Base-by-base conservation (phyloP, 2,888 invertebrate species). In the Tenthredo scrophulariae region DNA sequence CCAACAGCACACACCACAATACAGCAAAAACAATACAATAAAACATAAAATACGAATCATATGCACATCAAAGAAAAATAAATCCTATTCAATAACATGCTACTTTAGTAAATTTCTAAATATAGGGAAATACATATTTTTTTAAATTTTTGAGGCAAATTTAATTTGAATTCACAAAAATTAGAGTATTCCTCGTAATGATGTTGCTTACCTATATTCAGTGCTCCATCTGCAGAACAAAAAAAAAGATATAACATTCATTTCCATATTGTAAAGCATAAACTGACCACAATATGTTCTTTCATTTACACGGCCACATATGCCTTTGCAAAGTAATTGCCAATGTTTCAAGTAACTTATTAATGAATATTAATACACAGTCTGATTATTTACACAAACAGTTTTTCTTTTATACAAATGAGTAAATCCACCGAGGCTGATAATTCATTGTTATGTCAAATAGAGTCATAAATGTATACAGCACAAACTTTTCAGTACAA, bases 181-280 rank as follows among this genome's bases (percentile, higher is more conserved):
- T 50, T 58, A 70, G 26, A 33, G 10, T 26, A 85, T 75, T 43
- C 40, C 62, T 74, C 40, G 13, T 67, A 67, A 67, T 70, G 29
- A 83, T 83, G 65, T 85, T 72, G 83, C 92, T 93, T 91, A 93
- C 93, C 93, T 90, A 92, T 91, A 87, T 92, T 92, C 87, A 92
- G 92, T 85, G 92, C 92, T 86, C 93, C 93, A 92, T 93, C 93
- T 93, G 91, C 15, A n/a, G 43, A 83, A 70, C 91, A 93, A 86
- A 88, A 87, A 87, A 86, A 89, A 88, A 84, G 3, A 22, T 22
- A 72, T 4, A 74, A 74, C n/a, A 74, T 43, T 74, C 43, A 74
- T 43, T 74, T 10, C 2, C 43, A 29, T 74, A 37, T 18, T 37
- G 43, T 22, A 54, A 29, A 54, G 13, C 18, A 26, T 67, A 1